Evolutionary conservation across 2,797 vertebrate species (phyloP), one percentile per base, ranked within the genome.

Genomic region (Dendrocincla fuliginosa): DNA sequence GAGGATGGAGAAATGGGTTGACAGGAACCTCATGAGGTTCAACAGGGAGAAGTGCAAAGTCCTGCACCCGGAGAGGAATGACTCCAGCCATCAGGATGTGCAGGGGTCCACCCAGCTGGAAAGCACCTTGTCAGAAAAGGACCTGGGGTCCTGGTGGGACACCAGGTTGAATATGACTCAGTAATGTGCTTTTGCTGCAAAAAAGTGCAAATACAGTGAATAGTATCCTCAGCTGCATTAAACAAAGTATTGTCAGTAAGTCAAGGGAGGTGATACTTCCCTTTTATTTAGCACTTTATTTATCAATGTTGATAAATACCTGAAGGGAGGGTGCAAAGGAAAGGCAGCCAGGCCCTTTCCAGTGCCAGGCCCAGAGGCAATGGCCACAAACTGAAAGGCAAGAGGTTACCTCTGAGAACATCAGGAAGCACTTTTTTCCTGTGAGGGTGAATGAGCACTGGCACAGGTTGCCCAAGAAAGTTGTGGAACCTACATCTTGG

Each of bases 381-480:
- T 28, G 35, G 18, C 19, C 60, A 42, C 27, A 89, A 56, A 20
- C 27, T 49, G 18, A 49, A 49, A 49, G 24, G 32, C 41, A 75
- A 55, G 37, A 41, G 22, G 25, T 15, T 60, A 22, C 55, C 47
- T 60, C 15, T 35, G 25, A 68, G 46, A 46, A 41, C 15, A 60
- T 11, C 17, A 74, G 39, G 16, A 74, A 67, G 59, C 17, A 28
- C 2, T 32, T 49, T 33, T 25, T 41, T 49, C 32, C 35, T 49
- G 16, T 28, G 16, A 41, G 18, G 27, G 27, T 18, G 37, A 20
- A 14, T 41, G 37, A 76, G 11, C 0, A 0, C 16, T 55, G 35
- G 27, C 55, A 75, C 20, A 42, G 55, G 32, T 41, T 35, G 27
- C 27, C 13, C 15, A 42, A 32, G 23, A 13, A 69, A 9, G 10